phyloP scores from a whole-genome alignment of 2,888 invertebrate species.

The Ptilodon capucinus region DNA sequence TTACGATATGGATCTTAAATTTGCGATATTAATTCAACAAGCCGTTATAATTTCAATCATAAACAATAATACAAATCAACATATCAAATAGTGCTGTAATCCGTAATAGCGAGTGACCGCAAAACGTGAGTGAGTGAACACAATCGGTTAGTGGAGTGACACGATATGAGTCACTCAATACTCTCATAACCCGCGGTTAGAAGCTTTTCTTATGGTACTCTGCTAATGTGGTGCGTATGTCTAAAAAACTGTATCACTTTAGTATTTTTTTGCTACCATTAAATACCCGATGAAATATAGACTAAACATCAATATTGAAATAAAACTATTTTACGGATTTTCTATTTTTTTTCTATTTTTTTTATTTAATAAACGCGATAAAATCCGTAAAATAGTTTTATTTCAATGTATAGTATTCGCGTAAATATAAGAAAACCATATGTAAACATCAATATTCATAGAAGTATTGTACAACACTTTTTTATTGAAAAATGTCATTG shows the following conservation, averaged over 20 bases:
- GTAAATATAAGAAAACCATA: too few relatives aligned
- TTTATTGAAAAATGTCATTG: too few relatives aligned
- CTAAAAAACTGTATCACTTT: not conserved
- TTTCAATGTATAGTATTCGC: too few relatives aligned
- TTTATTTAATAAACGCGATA: too few relatives aligned
- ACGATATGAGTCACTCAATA: slow-evolving; percentile 34
- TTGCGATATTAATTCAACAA: slow-evolving; percentile 47
- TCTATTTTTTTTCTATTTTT: too few relatives aligned
- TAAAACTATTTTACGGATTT: too few relatives aligned
- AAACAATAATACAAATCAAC: slow-evolving; percentile 52
- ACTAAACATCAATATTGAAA: too few relatives aligned
- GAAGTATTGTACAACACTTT: too few relatives aligned
- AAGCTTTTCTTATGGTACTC: slow-evolving; percentile 2
- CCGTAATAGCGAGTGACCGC: slow-evolving; percentile 43
- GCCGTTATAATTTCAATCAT: slow-evolving; percentile 45
- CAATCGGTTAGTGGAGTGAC: slow-evolving; percentile 28
- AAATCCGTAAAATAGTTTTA: too few relatives aligned
- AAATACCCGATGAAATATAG: not conserved
- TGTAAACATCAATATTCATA: too few relatives aligned
- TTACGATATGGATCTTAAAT: slow-evolving; percentile 46
- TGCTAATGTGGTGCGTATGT: not conserved
- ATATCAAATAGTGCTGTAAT: slow-evolving; percentile 39
- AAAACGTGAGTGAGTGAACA: slow-evolving; percentile 47
- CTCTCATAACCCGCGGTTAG: slow-evolving; percentile 11
- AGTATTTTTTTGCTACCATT: not conserved